phyloP scores from a whole-genome alignment of 2,797 vertebrate genomes.

The Cetoscarus ocellatus region DNA sequence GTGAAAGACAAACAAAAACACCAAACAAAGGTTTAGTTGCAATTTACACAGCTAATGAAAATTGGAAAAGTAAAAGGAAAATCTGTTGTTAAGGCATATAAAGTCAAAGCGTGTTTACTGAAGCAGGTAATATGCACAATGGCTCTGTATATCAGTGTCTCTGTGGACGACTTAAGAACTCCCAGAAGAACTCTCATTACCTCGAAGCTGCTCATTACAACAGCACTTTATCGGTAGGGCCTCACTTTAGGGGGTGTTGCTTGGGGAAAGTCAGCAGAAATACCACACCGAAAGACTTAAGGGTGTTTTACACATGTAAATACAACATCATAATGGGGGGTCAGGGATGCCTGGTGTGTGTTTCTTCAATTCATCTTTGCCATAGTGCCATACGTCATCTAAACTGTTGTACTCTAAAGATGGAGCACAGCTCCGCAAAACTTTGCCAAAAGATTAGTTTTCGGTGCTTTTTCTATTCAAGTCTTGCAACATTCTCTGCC shows the following conservation, averaged over 20 bases:
- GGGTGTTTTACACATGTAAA: too few relatives aligned
- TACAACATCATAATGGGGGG: too few relatives aligned
- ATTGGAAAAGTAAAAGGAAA: neutral
- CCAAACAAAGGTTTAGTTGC: neutral
- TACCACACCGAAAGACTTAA: too few relatives aligned
- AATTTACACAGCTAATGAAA: conserved; percentile 1
- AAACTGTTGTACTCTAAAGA: too few relatives aligned
- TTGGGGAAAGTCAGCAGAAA: too few relatives aligned
- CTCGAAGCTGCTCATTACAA: neutral
- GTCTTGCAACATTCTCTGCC: too few relatives aligned
- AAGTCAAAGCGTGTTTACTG: conserved; percentile 1
- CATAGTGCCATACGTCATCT: too few relatives aligned
- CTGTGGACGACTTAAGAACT: neutral
- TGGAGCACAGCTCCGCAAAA: too few relatives aligned
- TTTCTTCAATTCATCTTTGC: too few relatives aligned
- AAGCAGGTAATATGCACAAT: neutral
- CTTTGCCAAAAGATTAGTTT: too few relatives aligned
- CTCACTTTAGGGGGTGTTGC: neutral
- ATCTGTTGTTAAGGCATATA: neutral
- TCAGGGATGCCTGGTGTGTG: too few relatives aligned
- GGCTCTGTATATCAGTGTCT: neutral
- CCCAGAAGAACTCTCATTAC: neutral
- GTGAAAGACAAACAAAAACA: neutral
- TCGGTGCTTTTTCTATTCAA: too few relatives aligned
- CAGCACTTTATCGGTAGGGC: neutral